phyloP scores from a whole-genome alignment of 1,140 invertebrate species.

The Penaeus vannamei region DNA sequence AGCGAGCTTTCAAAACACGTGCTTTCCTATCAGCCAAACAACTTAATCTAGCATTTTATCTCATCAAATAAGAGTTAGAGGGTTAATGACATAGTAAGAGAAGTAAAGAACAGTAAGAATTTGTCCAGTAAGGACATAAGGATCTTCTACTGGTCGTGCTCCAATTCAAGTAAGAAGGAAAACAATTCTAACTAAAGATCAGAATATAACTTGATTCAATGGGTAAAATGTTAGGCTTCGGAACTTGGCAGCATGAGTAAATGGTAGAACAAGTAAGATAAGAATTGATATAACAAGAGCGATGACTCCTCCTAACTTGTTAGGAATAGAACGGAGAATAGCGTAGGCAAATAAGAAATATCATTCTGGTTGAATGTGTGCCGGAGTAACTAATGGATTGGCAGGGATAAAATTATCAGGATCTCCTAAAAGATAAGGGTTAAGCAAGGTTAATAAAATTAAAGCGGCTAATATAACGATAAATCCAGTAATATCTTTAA shows the following conservation, averaged over 20 bases:
- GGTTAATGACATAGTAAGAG: neutral
- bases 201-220: neutral
- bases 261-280: slow-evolving; percentile 5
- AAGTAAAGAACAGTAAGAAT: slow-evolving; percentile 49
- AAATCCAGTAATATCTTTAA: slow-evolving; percentile 6
- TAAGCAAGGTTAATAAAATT: slow-evolving; percentile 54
- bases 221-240: too few relatives aligned
- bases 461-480: neutral
- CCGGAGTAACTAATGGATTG: slow-evolving; percentile 63
- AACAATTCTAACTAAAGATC: slow-evolving; percentile 74
- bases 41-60: slow-evolving; percentile 73
- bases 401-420: slow-evolving; percentile 61
- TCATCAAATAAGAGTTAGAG: neutral
- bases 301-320: slow-evolving; percentile 45
- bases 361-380: slow-evolving; percentile 68
- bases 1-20: slow-evolving; percentile 80
- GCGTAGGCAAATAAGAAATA: slow-evolving; percentile 69
- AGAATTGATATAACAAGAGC: slow-evolving; percentile 40
- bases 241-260: too few relatives aligned
- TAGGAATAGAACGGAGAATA: slow-evolving; percentile 68
- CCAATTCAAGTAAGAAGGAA: slow-evolving; percentile 80
- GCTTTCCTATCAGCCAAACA: too few relatives aligned
- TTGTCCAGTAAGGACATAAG: slow-evolving; percentile 77
- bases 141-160: slow-evolving; percentile 77
- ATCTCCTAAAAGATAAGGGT: slow-evolving; percentile 36